phyloP scores from a whole-genome alignment of 1,140 invertebrate genomes.

The Rhizoglyphus robini region DNA sequence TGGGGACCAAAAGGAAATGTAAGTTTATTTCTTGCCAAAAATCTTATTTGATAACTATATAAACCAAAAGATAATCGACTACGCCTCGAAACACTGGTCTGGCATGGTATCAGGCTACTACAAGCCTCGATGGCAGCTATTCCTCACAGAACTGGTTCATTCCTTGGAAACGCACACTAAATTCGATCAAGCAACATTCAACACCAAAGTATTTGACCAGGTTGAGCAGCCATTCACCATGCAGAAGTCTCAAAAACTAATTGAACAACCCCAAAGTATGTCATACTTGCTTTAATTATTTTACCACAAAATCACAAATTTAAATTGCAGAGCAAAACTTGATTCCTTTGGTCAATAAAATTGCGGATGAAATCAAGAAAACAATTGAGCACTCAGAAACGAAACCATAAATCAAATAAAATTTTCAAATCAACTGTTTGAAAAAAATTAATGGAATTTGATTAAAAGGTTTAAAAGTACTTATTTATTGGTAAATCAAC shows the following conservation, averaged over 20 bases:
- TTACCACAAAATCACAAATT: not conserved
- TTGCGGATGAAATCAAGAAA: not conserved
- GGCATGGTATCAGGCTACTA: conserved; percentile 48
- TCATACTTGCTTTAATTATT: not conserved
- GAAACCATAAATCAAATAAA: too few species aligned
- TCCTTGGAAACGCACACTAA: conserved; percentile 37
- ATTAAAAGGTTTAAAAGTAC: too few species aligned
- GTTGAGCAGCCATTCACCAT: conserved; percentile 53
- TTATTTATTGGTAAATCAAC: too few species aligned
- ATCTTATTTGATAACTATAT: not conserved
- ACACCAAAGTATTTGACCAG: conserved; percentile 41
- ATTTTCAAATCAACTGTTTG: too few species aligned
- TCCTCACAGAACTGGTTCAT: conserved; percentile 41
- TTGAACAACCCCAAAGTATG: not conserved
- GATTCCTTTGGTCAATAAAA: not conserved
- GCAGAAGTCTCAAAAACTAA: not conserved
- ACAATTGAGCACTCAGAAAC: not conserved
- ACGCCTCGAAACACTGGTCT: conserved; percentile 24
- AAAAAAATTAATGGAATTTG: too few species aligned
- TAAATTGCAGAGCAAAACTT: not conserved
- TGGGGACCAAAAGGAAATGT: conserved; percentile 37
- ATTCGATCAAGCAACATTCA: conserved; percentile 40
- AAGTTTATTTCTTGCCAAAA: not conserved
- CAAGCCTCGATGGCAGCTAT: conserved; percentile 51
- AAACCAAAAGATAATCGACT: conserved; percentile 22